Evolutionary conservation across 2,797 vertebrate species (phyloP), one percentile per base, ranked within the genome.

Genomic region (Clarias pachynema): DNA sequence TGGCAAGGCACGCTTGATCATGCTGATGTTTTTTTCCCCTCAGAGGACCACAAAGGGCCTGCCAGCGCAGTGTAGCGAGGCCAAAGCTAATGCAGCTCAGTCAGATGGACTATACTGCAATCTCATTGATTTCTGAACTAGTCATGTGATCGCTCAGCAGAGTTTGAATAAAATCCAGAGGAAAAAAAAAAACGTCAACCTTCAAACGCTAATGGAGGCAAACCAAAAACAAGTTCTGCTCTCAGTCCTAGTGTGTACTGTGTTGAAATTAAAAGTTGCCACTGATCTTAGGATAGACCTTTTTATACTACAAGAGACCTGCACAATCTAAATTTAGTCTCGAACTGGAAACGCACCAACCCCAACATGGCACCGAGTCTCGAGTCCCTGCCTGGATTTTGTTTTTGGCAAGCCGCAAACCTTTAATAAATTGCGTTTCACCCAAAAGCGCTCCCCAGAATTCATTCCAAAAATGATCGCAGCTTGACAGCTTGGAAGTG

Each of bases 341-440:
- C 84, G 84, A 89, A 89, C 20, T 85, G 84, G 85, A 81, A 91
- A 86, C 74, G n/a, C 88, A 88, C 87, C 91, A 92, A 92, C 88
- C 89, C 81, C 68, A 91, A 89, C 89, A 90, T 62, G 40, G 90
- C 88, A 92, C 91, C 88, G 90, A 90, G 88, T 93, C 91, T 93
- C 93, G 92, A 87, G 89, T 90, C 82, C 69, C 88, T 89, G 92
- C 85, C 79, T 84, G 88, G 83, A 86, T 68, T 65, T 74, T 68
- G 78, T 40, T 74, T 85, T 79, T 89, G 86, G 84, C 85, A 69
- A 90, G 84, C 87, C 88, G 22, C 89, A 85, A 82, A 84, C 87
- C 73, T 88, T 89, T 92, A 90, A 92, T 92, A 92, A 92, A 94
- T 92, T 93, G 90, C 91, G 90, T 88, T 91, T 92, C 90, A 92